Evolutionary conservation across 2,797 vertebrate genomes (phyloP), one percentile per base, ranked within the genome.

Genomic region (Sphenopsis melanotis): DNA sequence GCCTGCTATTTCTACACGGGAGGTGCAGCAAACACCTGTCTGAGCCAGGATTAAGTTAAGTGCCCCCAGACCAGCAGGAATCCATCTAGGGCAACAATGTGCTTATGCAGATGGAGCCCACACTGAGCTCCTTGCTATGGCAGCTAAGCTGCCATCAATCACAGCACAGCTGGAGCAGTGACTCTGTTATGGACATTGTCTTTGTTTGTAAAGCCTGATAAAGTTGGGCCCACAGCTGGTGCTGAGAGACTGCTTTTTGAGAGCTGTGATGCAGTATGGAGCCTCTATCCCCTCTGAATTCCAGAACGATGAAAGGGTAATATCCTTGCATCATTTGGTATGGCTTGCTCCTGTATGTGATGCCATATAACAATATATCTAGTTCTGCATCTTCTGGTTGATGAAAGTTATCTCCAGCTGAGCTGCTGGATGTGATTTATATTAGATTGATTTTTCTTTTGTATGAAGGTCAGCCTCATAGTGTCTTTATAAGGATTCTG

Each of bases 401-500:
- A 89, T 93, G 81, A 81, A 85, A 94, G 75, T 83, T 88, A 83
- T 93, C 84, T 93, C 79, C 78, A 86, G 78, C 84, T 88, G 76
- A 91, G 79, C 71, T 66, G 69, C 59, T 93, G 20, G 61, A 65
- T 32, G 89, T 91, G 79, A 92, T 96, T 83, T 89, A 75, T 91
- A 76, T 92, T 78, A 65, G 55, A 47, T 65, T 81, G 42, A 55
- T 87, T 94, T 88, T 95, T 79, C 59, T 89, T 90, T 81, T 74
- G 20, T 53, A 47, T 61, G 70, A 87, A 78, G 68, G 56, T 87
- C 46, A 70, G 52, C 36, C 23, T 87, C 60, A 23, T 55, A 71
- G 24, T 3, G 3, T 78, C 20, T 68, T 60, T 49, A 20, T 41
- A 75, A 50, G 17, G 36, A 63, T 55, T 11, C n/a, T 32, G n/a